These are phyloP conservation scores for Andricus curvator DNA, from an alignment of 2,888 invertebrate genomes.

Conservation along the genomic window DNA sequence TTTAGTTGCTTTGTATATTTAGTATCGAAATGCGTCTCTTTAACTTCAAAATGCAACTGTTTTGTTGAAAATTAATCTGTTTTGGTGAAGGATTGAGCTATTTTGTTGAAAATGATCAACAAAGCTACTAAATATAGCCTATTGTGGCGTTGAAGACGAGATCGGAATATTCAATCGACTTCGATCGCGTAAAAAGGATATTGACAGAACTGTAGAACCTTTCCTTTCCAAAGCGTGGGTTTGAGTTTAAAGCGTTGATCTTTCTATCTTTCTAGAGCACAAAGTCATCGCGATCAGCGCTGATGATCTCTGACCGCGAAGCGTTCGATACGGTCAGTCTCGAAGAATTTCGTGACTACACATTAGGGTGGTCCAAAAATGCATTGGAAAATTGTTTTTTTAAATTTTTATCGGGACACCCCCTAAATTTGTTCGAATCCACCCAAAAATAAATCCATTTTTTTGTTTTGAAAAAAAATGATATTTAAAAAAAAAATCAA, in stretches of 20 bases:
- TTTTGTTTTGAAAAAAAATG: no score
- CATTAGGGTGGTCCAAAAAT: no score
- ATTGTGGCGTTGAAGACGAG: not conserved
- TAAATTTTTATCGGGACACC: no score
- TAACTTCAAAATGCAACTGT: no score
- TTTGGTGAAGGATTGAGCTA: no score
- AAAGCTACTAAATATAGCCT: not conserved
- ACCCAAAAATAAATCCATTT: no score
- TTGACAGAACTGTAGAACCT: not conserved
- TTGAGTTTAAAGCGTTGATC: constrained; percentile 6
- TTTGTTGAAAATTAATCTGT: no score
- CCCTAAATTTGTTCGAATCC: no score
- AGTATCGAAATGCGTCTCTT: no score
- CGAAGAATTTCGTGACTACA: constrained; percentile 55
- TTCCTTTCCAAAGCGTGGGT: constrained; percentile 1
- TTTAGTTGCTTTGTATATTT: no score
- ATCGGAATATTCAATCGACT: not conserved
- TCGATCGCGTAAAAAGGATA: not conserved
- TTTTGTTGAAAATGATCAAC: not conserved
- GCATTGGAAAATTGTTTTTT: no score
- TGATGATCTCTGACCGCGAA: constrained; percentile 63
- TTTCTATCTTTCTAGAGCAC: constrained; percentile 67
- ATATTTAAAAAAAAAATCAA: no score
- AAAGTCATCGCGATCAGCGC: constrained; percentile 65
- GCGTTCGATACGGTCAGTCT: constrained; percentile 47